Base-by-base conservation (phyloP, 2,888 invertebrate genomes). In the Sesia bembeciformis region DNA sequence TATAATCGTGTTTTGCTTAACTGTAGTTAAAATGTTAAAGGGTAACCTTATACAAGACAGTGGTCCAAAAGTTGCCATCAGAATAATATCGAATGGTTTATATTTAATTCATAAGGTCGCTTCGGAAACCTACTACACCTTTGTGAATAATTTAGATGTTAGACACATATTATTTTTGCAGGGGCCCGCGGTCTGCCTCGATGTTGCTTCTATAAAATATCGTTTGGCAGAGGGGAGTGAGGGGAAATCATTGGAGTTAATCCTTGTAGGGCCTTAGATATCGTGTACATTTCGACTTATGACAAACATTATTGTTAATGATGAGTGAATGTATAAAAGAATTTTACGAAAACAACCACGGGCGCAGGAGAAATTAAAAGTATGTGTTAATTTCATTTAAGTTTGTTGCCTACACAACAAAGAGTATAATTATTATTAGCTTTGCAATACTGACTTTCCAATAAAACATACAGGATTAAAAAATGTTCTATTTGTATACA, bases 121-220 rank as follows among this genome's bases (percentile, higher is more conserved):
- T 69, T 67, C 73, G 70, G 68, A 61, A 74, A 77, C 73, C 77
- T 73, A 76, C 76, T 78, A 80, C 74, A 82, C 79, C 80, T 85
- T 79, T 78, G 78, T 86, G 83, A 88, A 88, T 87, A 83, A 85
- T 87, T 85, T 83, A 86, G 72, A 65, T 60, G 67, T 65, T 66
- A 78, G 77, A 76, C 75, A 76, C 76, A 73, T 83, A 83, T 83
- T 84, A 85, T 85, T 84, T 86, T 86, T 84, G 81, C 73, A 78
- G 70, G 81, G 81, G 69, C 38, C 61, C 64, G 73, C 67, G 72
- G 78, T 74, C 70, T 68, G 68, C 67, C 64, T 68, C 51, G 58
- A 61, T 72, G 78, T 79, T 81, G 78, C 78, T 76, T 72, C 75
- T 71, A 78, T 79, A 81, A 80, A 84, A 82, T 81, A 83, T 77